Evolutionary conservation across 2,797 vertebrate genomes (phyloP), one percentile per base, ranked within the genome.

Genomic region (Phataginus tetradactyla): DNA sequence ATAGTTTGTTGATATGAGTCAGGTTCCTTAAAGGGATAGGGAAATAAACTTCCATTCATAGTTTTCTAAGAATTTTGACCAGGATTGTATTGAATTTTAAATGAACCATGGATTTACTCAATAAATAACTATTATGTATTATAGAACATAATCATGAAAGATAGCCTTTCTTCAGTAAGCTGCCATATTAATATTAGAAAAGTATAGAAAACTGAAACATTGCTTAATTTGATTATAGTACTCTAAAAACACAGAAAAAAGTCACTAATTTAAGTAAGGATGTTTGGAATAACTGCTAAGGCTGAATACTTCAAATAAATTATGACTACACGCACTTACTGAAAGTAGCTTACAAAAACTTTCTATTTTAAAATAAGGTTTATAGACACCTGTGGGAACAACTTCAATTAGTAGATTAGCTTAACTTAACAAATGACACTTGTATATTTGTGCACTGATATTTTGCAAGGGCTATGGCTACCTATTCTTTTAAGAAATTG

Each of bases 251-350:
- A 77, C 0, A 45, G 53, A 18, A 34, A 72, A 68, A 61, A 15
- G 2, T 72, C 29, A 55, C 3, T 90, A 80, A 80, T 75, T 29
- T 84, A 80, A 32, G 20, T 8, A 23, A 53, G 37, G 13, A 69
- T 90, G 4, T 77, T 88, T 81, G 37, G 23, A 84, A 77, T 77
- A 88, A 85, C 23, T 88, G 13, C 25, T 21, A 95, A 94, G 7
- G 69, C 4, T 86, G 27, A 86, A n/a, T 75, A 85, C 51, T 93
- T 96, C 72, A 64, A 89, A 86, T 23, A 78, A 55, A 86, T 72
- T 57, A 63, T 57, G 4, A 78, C 6, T 59, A 0, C 3, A 72
- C 17, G 4, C 1, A 78, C 55, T n/a, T 94, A 84, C 4, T 74
- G 42, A 91, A 91, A 75, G 5, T 59, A 37, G 13, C 7, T 80